Base-by-base conservation (phyloP, 1,140 invertebrate genomes). In the Daktulosphaira vitifoliae region DNA sequence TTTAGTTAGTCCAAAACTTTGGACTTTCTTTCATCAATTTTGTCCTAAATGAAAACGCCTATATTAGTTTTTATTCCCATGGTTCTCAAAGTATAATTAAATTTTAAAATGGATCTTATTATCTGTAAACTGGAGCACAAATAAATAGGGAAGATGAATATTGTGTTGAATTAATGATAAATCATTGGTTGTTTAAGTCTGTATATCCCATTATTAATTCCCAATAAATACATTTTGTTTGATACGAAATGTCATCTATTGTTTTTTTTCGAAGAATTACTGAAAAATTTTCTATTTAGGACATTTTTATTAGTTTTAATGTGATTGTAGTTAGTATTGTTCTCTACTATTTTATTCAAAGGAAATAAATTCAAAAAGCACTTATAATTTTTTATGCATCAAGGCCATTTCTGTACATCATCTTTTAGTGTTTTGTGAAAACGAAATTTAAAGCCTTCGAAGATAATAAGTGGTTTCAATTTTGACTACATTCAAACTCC, bases 11-110 rank as follows among this genome's bases (percentile, higher is more conserved):
- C 48, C 20, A 13, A 26, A 49, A 23, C 48, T 33, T 33, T 33
- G 29, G 5, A 33, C 11, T 33, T 33, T 33, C 11, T 11, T 33
- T 11, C 44, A n/a, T 15, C 20, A 48, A 48, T n/a, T 48, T 48
- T 48, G 44, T 7, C 44, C n/a, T 22, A 48, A 48, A 48, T 48
- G 44, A 22, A 48, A 48, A 22, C 44, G 15, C 50, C 25, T 29
- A 52, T 37, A 16, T 37, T 52, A 13, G 25, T 52, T 29, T 52
- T 52, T 7, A 52, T 52, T 4, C 15, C 20, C 50, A 52, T 52
- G 23, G 29, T 26, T 13, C 16, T 15, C 50, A 52, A 52, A 29
- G 50, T 23, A 52, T 20, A 20, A 29, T 52, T 20, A 15, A 15
- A 29, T 52, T 52, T 18, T 52, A 26, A 5, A 52, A 37, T 25